phyloP scores from a whole-genome alignment of 2,113 vertebrate species.

The Salvator merianae region DNA sequence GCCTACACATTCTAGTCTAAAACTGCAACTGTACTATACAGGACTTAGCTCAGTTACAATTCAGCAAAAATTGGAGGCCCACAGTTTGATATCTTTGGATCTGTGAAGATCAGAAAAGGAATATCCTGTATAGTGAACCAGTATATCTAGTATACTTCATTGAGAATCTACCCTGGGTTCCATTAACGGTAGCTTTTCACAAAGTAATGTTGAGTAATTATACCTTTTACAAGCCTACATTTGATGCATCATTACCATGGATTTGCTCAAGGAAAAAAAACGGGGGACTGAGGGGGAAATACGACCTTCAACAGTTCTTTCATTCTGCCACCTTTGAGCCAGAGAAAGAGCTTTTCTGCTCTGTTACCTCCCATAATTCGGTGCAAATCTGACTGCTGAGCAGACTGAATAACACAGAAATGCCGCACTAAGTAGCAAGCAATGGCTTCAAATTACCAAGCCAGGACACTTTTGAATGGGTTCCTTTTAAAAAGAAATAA shows the following conservation, averaged over 20 bases:
- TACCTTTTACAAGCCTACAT: constrained; percentile 27
- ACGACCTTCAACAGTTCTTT: background rate
- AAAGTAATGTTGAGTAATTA: background rate
- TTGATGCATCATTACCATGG: constrained; percentile 21
- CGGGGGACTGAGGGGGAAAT: background rate
- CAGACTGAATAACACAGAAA: constrained; percentile 32
- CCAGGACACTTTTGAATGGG: background rate
- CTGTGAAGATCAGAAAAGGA: background rate
- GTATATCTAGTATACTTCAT: constrained; percentile 21
- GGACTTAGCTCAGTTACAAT: no score
- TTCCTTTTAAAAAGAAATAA: constrained; percentile 30
- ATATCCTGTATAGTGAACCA: background rate
- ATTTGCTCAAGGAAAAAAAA: constrained; percentile 46
- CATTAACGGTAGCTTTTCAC: background rate
- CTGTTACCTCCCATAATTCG: constrained; percentile 8
- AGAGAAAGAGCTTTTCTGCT: constrained; percentile 34
- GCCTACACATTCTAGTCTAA: no score
- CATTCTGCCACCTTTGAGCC: constrained; percentile 4
- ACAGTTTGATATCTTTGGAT: background rate
- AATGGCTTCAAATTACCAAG: constrained; percentile 25
- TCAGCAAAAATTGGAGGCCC: no score
- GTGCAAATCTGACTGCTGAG: constrained; percentile 12
- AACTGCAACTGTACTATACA: no score
- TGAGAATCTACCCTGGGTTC: background rate
- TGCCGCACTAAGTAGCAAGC: background rate